Evolutionary conservation across 2,113 vertebrate species (phyloP), one percentile per base, ranked within the genome.

Genomic region (Siniperca knerii): DNA sequence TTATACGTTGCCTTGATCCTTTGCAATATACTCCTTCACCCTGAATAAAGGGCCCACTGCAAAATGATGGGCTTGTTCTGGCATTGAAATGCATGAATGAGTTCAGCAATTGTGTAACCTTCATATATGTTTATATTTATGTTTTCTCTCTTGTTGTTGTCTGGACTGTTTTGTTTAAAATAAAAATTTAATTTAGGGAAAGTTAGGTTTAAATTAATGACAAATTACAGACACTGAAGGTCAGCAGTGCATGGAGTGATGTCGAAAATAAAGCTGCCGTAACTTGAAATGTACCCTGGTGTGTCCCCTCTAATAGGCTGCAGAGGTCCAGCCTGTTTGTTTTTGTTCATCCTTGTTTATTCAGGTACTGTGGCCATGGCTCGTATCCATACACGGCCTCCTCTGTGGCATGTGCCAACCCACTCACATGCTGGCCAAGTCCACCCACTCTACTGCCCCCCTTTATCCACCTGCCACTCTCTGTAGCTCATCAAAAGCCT

Each of bases 401-500:
- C 75, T 80, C 77, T 48, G 71, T 52, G 68, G 46, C 90, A 88
- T 80, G 89, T 88, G 92, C 91, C 83, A 82, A 83, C 68, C 76
- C 64, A 21, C 75, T 90, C 91, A 85, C 86, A 89, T 89, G 90
- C 75, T 2, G 40, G 84, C 85, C 89, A 75, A 77, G 73, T 89
- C 80, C 79, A 58, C 79, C 82, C 85, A 90, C 91, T 81, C 72
- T 10, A 55, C 78, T 64, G 29, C 61, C 75, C 77, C 20, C 50
- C 83, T 87, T 82, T 74, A 77, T 85, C 85, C 85, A 85, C 89
- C 90, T 89, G 89, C 91, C 90, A 83, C 86, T 90, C 76, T 79
- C 44, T 70, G 33, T 81, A 85, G 71, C 66, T 82, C 87, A 83
- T 92, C 86, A 93, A 71, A 68, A 64, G 71, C 33, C 23, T 55